These are phyloP conservation scores for Hafferia zeledoni DNA, from an alignment of 2,797 vertebrate species.

Conservation along the genomic window DNA sequence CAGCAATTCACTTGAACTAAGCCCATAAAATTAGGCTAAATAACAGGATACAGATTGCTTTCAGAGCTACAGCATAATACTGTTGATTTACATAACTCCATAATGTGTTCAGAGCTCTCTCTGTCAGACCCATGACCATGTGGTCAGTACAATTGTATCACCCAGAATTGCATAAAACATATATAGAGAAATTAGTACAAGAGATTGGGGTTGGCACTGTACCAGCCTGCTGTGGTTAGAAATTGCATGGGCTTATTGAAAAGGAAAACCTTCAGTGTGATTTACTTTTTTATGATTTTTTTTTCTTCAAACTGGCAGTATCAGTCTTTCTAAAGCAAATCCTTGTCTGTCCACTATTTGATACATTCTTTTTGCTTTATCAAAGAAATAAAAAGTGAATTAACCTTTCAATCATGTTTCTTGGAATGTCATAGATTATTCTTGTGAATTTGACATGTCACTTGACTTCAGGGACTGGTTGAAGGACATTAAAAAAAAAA, in stretches of 20 bases:
- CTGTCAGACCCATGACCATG: not conserved
- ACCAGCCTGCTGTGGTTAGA: conserved; percentile 4
- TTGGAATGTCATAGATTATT: not conserved
- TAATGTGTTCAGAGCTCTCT: not conserved
- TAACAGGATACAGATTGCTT: not conserved
- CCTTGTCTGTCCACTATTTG: not conserved
- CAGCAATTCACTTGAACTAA: not conserved
- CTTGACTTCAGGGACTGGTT: not conserved
- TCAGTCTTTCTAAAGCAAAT: not conserved
- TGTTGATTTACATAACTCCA: not conserved
- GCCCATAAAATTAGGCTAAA: not conserved
- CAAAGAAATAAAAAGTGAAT: not conserved
- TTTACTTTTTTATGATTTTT: not conserved
- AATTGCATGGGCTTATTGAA: conserved; percentile 12
- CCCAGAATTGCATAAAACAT: not conserved
- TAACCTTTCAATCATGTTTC: not conserved
- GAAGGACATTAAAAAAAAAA: not conserved
- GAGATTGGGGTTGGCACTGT: not conserved
- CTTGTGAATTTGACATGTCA: not conserved
- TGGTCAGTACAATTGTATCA: not conserved
- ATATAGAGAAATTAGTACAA: not conserved
- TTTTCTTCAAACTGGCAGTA: not conserved
- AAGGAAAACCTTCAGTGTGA: not conserved
- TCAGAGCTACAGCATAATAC: not conserved
- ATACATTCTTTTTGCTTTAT: not conserved